phyloP scores from a whole-genome alignment of 1,140 invertebrate species.

The Ruditapes philippinarum region DNA sequence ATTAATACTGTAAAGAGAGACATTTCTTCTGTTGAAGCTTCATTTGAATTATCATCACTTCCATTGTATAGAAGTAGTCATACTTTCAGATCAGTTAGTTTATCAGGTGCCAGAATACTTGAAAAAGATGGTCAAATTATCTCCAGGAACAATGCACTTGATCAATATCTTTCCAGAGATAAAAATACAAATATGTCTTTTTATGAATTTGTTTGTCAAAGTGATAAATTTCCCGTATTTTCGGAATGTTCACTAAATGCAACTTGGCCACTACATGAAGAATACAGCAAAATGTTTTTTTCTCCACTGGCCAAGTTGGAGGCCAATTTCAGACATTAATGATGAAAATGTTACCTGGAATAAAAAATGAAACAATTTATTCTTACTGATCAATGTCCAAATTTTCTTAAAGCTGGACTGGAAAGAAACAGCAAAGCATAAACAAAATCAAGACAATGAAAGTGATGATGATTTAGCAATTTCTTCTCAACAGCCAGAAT shows the following conservation, averaged over 20 bases:
- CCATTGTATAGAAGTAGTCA: constrained; percentile 65
- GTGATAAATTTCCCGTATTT: constrained; percentile 61
- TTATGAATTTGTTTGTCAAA: constrained; percentile 50
- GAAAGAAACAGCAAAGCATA: constrained; percentile 52
- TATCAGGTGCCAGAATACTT: constrained; percentile 53
- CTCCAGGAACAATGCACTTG: constrained; percentile 56
- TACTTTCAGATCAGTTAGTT: constrained; percentile 65
- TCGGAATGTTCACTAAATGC: constrained; percentile 28
- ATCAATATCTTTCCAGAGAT: constrained; percentile 53
- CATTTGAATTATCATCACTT: constrained; percentile 64
- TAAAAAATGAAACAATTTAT: constrained; percentile 47
- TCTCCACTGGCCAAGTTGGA: constrained; percentile 65
- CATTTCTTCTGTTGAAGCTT: constrained; percentile 61
- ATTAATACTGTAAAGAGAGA: constrained; percentile 68
- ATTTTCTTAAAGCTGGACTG: constrained; percentile 70
- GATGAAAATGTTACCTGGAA: constrained; percentile 21
- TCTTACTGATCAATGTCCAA: constrained; percentile 54
- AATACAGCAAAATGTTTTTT: constrained; percentile 61
- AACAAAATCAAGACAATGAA: background rate
- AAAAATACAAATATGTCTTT: constrained; percentile 17
- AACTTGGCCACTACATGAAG: constrained; percentile 60
- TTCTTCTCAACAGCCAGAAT: constrained; percentile 61
- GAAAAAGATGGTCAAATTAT: constrained; percentile 21
- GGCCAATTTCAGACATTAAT: constrained; percentile 60
- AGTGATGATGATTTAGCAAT: background rate